Evolutionary conservation across 1,140 invertebrate species (phyloP).

Genomic region (Aphidius ervi): DNA sequence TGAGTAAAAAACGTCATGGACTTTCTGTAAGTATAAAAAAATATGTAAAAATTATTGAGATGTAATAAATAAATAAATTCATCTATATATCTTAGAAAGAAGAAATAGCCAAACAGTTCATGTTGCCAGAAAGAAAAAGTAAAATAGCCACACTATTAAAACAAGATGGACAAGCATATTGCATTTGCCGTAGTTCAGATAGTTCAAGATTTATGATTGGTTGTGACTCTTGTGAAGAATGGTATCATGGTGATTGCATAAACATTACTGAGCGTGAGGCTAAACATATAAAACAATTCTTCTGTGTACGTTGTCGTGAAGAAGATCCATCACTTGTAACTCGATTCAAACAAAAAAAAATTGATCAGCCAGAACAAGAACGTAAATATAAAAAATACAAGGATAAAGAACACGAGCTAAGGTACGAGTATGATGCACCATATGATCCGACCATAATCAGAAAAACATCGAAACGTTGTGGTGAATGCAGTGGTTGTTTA

Average conservation of each 20-base stretch:
- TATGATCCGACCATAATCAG: conserved; percentile 39
- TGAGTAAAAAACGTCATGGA: conserved; percentile 33
- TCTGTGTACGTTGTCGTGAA: conserved; percentile 76
- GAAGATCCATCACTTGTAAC: conserved; percentile 80
- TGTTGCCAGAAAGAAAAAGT: conserved; percentile 83
- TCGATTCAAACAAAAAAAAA: conserved; percentile 68
- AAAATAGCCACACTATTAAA: conserved; percentile 86
- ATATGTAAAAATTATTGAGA: too few species aligned
- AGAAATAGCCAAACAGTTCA: conserved; percentile 85
- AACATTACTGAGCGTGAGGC: conserved; percentile 90
- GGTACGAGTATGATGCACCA: conserved; percentile 42
- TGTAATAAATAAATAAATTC: too few species aligned
- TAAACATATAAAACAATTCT: conserved; percentile 90
- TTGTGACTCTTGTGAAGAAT: conserved; percentile 96
- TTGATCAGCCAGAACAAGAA: conserved; percentile 56
- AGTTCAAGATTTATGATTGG: conserved; percentile 95
- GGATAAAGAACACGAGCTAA: conserved; percentile 38
- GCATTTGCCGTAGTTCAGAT: conserved; percentile 90
- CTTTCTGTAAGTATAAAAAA: conserved; percentile 27
- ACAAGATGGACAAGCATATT: conserved; percentile 87
- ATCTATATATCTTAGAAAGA: conserved; percentile 62
- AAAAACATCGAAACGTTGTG: conserved; percentile 63
- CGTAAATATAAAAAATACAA: conserved; percentile 43
- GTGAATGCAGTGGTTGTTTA: conserved; percentile 77
- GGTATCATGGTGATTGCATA: conserved; percentile 98